Evolutionary conservation across 2,797 vertebrate genomes (phyloP).

Genomic region (Acrossocheilus fasciatus): DNA sequence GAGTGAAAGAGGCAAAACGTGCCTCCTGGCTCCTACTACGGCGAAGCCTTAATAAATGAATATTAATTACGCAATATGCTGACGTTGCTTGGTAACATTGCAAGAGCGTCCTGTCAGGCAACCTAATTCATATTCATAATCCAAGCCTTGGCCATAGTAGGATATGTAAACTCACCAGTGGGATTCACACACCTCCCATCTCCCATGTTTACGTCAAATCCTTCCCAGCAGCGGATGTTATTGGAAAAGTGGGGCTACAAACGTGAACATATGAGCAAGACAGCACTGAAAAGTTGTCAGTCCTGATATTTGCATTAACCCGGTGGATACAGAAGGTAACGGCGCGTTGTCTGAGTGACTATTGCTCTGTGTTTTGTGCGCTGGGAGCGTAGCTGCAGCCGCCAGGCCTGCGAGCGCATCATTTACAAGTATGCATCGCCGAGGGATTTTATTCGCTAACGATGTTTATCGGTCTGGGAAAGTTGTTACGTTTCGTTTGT

Average conservation of each 20-base stretch:
- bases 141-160: constrained; percentile 15
- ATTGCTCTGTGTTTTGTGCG: neutral
- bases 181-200: constrained; percentile 4
- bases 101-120: neutral
- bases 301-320: neutral
- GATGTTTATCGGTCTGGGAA: neutral
- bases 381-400: neutral
- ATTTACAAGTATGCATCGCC: neutral
- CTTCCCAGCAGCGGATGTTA: constrained; percentile 48
- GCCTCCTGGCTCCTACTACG: neutral
- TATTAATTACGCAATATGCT: neutral
- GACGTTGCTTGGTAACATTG: constrained; percentile 7
- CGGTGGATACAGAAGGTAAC: constrained; percentile 26
- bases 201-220: constrained; percentile 56
- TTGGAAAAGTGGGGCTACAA: constrained; percentile 6
- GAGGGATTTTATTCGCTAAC: neutral
- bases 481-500: neutral
- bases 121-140: constrained; percentile 12
- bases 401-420: constrained; percentile 6
- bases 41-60: neutral
- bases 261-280: neutral
- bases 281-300: constrained; percentile 20
- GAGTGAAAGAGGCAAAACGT: neutral
- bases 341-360: neutral
- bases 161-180: neutral